Base-by-base conservation (phyloP, 2,113 vertebrate species). In the Melanotaenia duboulayi region DNA sequence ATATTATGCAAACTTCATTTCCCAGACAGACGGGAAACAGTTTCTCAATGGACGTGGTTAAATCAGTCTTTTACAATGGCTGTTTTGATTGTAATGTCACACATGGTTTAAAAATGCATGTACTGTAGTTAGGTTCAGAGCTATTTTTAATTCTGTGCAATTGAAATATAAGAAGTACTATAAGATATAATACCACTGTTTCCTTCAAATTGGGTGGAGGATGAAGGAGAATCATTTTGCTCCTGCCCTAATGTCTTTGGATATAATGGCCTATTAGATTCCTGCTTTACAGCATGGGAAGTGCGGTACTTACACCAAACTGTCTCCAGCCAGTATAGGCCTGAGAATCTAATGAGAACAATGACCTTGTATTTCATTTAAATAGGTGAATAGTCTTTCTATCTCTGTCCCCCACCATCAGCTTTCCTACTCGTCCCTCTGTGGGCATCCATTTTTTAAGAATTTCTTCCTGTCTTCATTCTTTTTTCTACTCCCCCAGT, bases 351-450 rank as follows among this genome's bases (percentile, higher is more conserved):
- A 83, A 86, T 83, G 79, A 83, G 77, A 82, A 79, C 80, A 75
- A 80, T 74, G 89, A 89, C 89, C 88, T 88, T 89, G 82, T 83
- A 65, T 70, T 90, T 78, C 61, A 77, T 86, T 85, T 59, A 46
- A 63, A 79, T 56, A 71, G 52, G 11, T 79, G 66, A 19, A 72
- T 42, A 71, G 83, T 71, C 73, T 44, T 55, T 75, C 61, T 66
- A 5, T 83, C 55, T 67, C 66, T 55, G 2, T 28, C 23, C 49
- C 0, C 49, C 24, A 22, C 23, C 48, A 56, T 22, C 39, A 11
- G 23, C 25, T 25, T 16, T 9, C 39, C 37, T 23, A 23, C 59
- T 11, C 6, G 37, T 39, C 49, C 42, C 80, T 70, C 67, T 25
- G 23, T 13, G 20, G 60, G 60, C 72, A 63, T 79, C 52, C 51